Evolutionary conservation across 2,797 vertebrate species (phyloP), one percentile per base, ranked within the genome.

Genomic region (Kryptolebias ocellatus): DNA sequence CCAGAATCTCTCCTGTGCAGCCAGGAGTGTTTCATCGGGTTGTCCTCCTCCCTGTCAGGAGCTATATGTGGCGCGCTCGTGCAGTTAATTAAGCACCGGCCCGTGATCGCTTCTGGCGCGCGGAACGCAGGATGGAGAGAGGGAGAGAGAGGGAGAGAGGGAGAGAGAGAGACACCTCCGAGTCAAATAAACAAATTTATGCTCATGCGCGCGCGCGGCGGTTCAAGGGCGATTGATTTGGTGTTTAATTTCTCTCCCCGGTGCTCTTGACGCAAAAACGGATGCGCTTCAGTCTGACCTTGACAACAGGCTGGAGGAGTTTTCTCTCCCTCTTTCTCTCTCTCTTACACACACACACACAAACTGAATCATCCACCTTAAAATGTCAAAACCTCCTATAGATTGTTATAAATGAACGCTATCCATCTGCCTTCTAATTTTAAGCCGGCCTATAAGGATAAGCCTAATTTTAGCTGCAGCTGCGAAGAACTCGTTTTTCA

Each of bases 221-320:
- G 86, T 87, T 90, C 87, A 90, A 86, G 87, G 88, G 73, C 85
- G 68, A 92, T 92, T 92, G 91, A 92, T 92, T 93, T 83, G 81
- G 89, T 87, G 88, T 92, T 92, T 91, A 84, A 91, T 93, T 90
- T 91, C 90, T 86, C 85, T 84, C 78, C 64, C 17, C 76, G 20
- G 84, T 67, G 83, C 82, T 77, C 80, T 74, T 86, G 91, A 87
- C 74, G 74, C 74, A 76, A 76, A 55, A 85, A 89, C 20, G 70
- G 86, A 88, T 83, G 80, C 72, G 80, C 75, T 78, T 84, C 67
- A 51, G 80, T 82, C 85, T 91, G 89, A 93, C 90, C 87, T 92
- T 91, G 88, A 92, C 75, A 61, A 69, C 78, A 83, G 76, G 84
- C 79, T 20, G 28, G 67, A 67, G 69, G 80, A 78, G 72, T 72